Evolutionary conservation across 2,888 invertebrate species (phyloP).

Genomic region (Phasia obesa): DNA sequence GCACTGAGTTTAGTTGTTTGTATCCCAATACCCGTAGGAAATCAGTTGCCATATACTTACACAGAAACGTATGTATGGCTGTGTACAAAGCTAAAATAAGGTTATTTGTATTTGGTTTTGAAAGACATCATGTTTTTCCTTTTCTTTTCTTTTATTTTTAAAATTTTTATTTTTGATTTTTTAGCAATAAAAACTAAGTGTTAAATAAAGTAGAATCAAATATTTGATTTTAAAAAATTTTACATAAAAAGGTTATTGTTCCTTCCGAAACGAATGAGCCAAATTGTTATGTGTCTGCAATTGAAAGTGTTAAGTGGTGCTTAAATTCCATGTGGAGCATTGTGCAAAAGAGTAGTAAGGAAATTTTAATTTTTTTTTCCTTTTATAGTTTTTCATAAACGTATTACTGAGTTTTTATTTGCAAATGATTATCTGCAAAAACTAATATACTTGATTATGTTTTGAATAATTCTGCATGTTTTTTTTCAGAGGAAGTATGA

Average conservation of each 20-base stretch:
- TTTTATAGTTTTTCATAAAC: no score
- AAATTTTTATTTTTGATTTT: no score
- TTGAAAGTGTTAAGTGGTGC: constrained; percentile 54
- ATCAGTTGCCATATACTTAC: no score
- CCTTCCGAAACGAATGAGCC: constrained; percentile 23
- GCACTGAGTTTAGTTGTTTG: no score
- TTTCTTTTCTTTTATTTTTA: no score
- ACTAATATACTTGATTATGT: constrained; percentile 32
- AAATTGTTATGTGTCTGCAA: constrained; percentile 51
- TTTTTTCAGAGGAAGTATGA: no score
- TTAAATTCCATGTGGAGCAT: constrained; percentile 49
- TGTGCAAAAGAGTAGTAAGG: constrained; percentile 48
- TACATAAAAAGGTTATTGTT: constrained; percentile 44
- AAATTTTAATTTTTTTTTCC: constrained; percentile 23
- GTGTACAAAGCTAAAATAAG: no score
- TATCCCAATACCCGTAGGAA: no score
- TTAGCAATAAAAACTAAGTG: background rate
- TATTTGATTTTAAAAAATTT: background rate
- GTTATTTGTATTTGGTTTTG: no score
- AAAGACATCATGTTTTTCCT: no score
- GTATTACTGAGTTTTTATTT: background rate
- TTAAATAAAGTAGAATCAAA: constrained; percentile 20
- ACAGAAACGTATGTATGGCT: no score
- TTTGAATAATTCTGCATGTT: background rate
- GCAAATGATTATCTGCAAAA: constrained; percentile 46